phyloP scores from a whole-genome alignment of 2,888 invertebrate species.

The Rhamnusium bicolor region DNA sequence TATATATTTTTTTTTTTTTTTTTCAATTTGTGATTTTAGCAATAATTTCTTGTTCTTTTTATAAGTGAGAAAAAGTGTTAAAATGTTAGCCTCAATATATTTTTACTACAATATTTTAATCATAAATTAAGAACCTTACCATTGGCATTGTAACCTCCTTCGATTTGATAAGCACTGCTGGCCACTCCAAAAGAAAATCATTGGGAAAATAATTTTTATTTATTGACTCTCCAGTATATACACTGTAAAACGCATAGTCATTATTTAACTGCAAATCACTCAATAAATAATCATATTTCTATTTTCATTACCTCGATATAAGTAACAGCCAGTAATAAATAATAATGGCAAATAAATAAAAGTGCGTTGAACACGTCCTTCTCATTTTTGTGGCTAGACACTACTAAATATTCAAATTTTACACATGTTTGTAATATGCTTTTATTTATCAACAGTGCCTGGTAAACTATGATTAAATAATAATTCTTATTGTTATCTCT shows the following conservation, averaged over 20 bases:
- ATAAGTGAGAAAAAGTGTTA: too few species aligned
- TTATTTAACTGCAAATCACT: background rate
- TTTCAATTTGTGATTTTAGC: too few species aligned
- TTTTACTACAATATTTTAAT: too few species aligned
- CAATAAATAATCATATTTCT: background rate
- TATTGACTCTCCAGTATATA: background rate
- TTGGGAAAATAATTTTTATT: constrained; percentile 71
- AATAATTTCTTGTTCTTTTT: too few species aligned
- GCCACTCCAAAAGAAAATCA: constrained; percentile 77
- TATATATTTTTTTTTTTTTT: too few species aligned
- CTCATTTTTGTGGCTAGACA: background rate
- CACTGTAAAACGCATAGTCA: background rate
- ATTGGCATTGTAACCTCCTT: constrained; percentile 74
- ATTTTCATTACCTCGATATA: background rate
- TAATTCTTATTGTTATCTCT: background rate
- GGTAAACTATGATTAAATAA: background rate
- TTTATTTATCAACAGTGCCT: background rate
- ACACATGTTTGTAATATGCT: background rate
- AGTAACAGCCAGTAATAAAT: background rate
- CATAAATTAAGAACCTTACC: constrained; percentile 56
- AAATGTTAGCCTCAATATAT: too few species aligned
- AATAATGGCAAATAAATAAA: background rate
- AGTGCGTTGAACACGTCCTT: background rate
- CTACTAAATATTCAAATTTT: background rate
- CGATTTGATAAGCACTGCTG: constrained; percentile 77